phyloP scores from a whole-genome alignment of 2,113 vertebrate species.

The Noturus placidus region DNA sequence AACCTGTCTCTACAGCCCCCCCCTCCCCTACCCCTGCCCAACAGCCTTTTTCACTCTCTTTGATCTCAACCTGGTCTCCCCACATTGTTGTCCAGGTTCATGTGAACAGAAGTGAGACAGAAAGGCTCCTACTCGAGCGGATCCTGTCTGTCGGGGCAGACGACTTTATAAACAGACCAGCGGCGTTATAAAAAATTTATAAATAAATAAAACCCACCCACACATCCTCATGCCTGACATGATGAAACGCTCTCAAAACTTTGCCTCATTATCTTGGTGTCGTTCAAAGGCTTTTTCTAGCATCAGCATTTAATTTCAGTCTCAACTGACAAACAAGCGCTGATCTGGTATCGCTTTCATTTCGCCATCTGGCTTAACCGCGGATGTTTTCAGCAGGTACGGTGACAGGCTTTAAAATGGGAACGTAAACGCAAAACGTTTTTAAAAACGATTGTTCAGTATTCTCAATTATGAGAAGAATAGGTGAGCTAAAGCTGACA shows the following conservation, averaged over 20 bases:
- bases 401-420: background rate
- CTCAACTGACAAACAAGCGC: background rate
- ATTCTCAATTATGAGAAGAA: background rate
- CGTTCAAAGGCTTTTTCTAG: background rate
- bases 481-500: background rate
- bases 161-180: background rate
- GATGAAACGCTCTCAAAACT: background rate
- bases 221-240: background rate
- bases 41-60: background rate
- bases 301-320: background rate
- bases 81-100: background rate
- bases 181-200: background rate
- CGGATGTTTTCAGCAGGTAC: background rate
- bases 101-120: background rate
- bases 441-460: background rate
- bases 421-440: background rate
- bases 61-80: background rate
- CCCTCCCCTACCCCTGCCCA: no score
- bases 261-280: background rate
- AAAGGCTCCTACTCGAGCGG: conserved; percentile 2
- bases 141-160: conserved; percentile 6
- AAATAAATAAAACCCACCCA: background rate
- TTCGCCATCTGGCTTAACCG: background rate
- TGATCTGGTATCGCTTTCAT: background rate
- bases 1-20: background rate